Evolutionary conservation across 1,140 invertebrate genomes (phyloP), one percentile per base, ranked within the genome.

Genomic region (Diachasmimorpha longicaudata): DNA sequence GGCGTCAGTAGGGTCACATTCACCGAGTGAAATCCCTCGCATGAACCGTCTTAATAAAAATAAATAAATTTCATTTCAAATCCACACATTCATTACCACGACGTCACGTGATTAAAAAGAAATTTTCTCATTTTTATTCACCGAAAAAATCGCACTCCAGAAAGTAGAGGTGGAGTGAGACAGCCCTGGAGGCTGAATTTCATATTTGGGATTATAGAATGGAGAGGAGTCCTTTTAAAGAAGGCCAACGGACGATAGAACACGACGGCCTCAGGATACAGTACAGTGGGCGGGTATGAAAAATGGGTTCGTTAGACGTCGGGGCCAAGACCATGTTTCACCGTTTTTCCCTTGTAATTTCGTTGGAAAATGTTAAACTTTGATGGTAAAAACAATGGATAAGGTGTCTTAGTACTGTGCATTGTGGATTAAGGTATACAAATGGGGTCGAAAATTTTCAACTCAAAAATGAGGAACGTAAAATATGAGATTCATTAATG

Each of bases 281-380:
- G 58, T 63, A 63, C 13, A 63, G 58, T 63, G 58, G 58, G 58
- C 58, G 58, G 48, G 19, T 63, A 63, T 63, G 58, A 63, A 63
- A 63, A 63, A 63, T 63, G 58, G 58, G 58, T 63, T 63, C 58
- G 58, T 63, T 63, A 63, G 58, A 63, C 58, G 58, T 63, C 23
- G 8, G 14, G 48, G 48, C 58, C 58, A 25, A 63, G 58, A 63
- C 58, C 58, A 63, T 63, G 58, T 63, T 63, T 63, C 58, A 63
- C 58, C 58, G 58, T 63, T 63, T 63, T 63, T 19, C 48, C 58
- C 58, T 63, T 63, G 58, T 63, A 63, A 63, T 63, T 63, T 63
- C 58, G 58, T 63, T 52, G 58, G 58, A 63, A 63, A 63, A 63
- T 63, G 58, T 63, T 19, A 63, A 63, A 63, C 21, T 63, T 63